phyloP scores from a whole-genome alignment of 2,888 invertebrate species.

The Anoncus sp. region DNA sequence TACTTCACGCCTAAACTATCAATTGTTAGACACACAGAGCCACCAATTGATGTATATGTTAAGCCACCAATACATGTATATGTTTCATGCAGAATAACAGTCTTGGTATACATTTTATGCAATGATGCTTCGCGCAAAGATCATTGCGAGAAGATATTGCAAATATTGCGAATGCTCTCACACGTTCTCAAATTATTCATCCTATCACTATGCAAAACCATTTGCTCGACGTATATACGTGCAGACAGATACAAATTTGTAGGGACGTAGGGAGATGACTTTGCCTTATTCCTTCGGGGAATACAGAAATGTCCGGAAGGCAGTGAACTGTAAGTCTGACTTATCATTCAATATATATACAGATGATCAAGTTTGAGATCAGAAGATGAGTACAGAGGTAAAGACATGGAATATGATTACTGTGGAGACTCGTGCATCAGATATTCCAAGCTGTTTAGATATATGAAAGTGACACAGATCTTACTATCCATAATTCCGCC shows the following conservation, averaged over 20 bases:
- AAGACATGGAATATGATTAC: constrained; percentile 7
- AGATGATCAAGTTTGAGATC: constrained; percentile 25
- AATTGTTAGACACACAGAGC: neutral
- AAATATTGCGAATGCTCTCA: constrained; percentile 5
- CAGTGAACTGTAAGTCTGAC: constrained; percentile 30
- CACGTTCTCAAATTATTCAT: constrained; percentile 2
- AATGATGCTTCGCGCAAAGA: neutral
- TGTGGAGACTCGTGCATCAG: constrained; percentile 6
- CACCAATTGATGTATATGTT: too few species aligned
- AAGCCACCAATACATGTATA: neutral
- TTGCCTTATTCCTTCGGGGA: constrained; percentile 27
- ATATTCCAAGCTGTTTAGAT: constrained; percentile 35
- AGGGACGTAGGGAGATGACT: constrained; percentile 3
- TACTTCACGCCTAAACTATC: too few species aligned
- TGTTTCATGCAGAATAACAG: neutral
- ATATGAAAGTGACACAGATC: constrained; percentile 47
- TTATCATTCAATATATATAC: constrained; percentile 11
- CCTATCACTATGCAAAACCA: neutral
- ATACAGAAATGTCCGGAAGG: constrained; percentile 37
- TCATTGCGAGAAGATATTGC: too few species aligned
- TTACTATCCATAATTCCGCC: constrained; percentile 2
- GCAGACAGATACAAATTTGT: constrained; percentile 20
- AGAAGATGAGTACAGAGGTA: constrained; percentile 10
- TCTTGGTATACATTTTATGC: neutral
- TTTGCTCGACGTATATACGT: neutral